Percentiles rank a stretch among this genome's conserved stretches.
Evolutionary conservation across 2,888 invertebrate genomes (phyloP).

Genomic region (Melieria omissa): DNA sequence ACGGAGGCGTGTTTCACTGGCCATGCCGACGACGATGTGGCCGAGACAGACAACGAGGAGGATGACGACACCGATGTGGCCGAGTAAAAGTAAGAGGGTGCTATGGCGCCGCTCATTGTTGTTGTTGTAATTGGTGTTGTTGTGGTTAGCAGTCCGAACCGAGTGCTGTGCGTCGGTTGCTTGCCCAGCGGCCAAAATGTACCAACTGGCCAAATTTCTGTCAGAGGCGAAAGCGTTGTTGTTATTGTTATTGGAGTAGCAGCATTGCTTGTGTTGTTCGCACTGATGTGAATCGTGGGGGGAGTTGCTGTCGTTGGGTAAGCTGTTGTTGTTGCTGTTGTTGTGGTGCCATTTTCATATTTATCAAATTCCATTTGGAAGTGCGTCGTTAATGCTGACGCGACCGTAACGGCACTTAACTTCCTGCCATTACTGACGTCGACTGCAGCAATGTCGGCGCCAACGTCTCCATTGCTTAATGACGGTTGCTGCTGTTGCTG

Average conservation of each 20-base stretch:
- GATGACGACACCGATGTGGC: conserved; percentile 21
- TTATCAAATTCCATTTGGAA: too few species aligned
- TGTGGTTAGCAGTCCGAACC: too few species aligned
- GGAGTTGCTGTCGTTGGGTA: too few species aligned
- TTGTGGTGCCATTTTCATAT: neutral
- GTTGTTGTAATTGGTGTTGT: conserved; percentile 9
- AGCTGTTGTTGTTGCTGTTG: neutral
- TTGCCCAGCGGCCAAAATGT: too few species aligned
- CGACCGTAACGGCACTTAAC: too few species aligned
- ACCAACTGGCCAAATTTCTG: too few species aligned
- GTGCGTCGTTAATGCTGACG: too few species aligned
- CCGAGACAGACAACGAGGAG: conserved; percentile 37
- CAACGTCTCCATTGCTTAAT: neutral
- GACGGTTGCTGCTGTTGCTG: neutral
- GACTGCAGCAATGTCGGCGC: neutral
- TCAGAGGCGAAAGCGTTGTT: too few species aligned
- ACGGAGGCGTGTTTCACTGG: conserved; percentile 88
- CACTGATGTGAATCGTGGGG: too few species aligned
- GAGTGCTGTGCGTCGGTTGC: too few species aligned
- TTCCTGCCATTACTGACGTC: neutral
- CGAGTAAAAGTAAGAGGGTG: conserved; percentile 7
- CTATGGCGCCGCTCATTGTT: conserved; percentile 19
- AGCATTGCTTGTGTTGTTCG: too few species aligned
- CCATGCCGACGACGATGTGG: conserved; percentile 68
- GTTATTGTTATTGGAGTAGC: too few species aligned